Conservation (phyloP, 2,888 invertebrate genomes). For the Augochlorella aurata region DNA sequence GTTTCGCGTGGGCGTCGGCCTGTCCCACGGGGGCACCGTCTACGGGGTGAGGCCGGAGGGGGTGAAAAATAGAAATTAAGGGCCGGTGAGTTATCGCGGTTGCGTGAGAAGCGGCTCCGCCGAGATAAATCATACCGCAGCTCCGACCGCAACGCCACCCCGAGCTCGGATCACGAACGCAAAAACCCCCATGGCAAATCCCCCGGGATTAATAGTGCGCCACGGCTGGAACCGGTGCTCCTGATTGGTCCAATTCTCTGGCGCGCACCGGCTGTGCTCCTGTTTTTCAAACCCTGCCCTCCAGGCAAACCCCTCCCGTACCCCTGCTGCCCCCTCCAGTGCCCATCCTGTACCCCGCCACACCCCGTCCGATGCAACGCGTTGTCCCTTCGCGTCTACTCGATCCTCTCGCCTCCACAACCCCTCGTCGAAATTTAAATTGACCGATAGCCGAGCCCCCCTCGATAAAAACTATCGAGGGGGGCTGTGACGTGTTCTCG, state of each 20-base stretch:
- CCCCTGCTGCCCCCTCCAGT: background rate
- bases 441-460: constrained; percentile 46
- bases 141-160: constrained; percentile 76
- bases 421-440: constrained; percentile 55
- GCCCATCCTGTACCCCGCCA: too few species aligned
- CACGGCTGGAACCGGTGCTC: constrained; percentile 61
- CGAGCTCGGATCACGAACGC: constrained; percentile 74
- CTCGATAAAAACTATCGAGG: constrained; percentile 8
- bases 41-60: constrained; percentile 49
- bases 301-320: background rate
- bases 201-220: constrained; percentile 78
- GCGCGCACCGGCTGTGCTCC: constrained; percentile 46
- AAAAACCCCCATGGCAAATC: constrained; percentile 78
- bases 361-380: too few species aligned
- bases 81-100: constrained; percentile 80
- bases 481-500: background rate
- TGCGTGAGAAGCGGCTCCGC: constrained; percentile 78
- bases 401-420: constrained; percentile 9
- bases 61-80: constrained; percentile 81
- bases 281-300: constrained; percentile 40
- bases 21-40: constrained; percentile 13
- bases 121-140: constrained; percentile 81
- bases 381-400: background rate
- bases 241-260: constrained; percentile 71
- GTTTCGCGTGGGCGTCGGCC: constrained; percentile 39